phyloP scores from a whole-genome alignment of 2,113 vertebrate genomes.

The Neogale vison region DNA sequence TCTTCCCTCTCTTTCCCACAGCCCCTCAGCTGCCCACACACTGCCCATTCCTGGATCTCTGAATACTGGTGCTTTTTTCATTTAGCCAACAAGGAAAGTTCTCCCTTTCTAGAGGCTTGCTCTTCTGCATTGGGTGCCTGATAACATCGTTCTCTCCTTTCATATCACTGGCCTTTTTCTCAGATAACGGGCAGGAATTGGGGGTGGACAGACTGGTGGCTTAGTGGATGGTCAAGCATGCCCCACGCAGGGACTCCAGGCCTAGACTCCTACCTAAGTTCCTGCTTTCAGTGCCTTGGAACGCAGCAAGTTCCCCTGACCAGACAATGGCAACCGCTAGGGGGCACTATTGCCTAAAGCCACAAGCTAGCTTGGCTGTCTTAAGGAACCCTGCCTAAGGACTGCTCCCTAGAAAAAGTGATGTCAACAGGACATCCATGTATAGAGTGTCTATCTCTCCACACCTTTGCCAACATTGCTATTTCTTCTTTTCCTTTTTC shows the following conservation, averaged over 20 bases:
- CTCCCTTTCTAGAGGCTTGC: neutral
- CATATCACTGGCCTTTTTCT: neutral
- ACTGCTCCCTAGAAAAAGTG: neutral
- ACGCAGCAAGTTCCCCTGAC: neutral
- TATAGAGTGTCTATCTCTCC: neutral
- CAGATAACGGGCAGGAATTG: neutral
- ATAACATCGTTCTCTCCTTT: neutral
- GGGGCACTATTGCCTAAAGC: constrained; percentile 18
- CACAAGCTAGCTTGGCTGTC: neutral
- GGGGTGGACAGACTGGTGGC: neutral
- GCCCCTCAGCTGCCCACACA: neutral
- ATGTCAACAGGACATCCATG: neutral
- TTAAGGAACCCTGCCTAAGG: neutral
- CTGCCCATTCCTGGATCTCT: neutral
- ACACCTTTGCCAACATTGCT: neutral
- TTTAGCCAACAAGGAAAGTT: neutral
- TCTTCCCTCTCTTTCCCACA: neutral
- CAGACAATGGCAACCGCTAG: neutral
- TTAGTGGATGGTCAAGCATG: neutral
- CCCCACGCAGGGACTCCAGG: accelerated
- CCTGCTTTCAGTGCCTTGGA: neutral
- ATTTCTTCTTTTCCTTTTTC: neutral
- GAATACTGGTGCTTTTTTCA: neutral
- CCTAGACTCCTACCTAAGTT: neutral
- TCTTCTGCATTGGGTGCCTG: neutral